Conservation (phyloP, 2,888 invertebrate genomes). For the Steinernema carpocapsae region DNA sequence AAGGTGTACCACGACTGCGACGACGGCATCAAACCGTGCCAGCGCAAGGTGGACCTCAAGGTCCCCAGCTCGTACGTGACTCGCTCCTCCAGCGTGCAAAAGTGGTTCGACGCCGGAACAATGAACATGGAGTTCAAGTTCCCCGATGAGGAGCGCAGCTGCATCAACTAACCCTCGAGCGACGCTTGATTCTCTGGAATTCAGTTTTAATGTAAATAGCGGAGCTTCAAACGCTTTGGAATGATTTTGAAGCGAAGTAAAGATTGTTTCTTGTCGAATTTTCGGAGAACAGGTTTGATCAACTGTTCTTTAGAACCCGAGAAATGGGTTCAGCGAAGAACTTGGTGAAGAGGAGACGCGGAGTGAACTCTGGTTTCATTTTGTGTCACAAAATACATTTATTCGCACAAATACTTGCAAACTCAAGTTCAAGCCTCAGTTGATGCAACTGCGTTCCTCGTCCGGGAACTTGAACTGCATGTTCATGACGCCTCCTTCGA, state of each 20-base stretch:
- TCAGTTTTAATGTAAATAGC: conserved; percentile 1
- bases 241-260: too few species aligned
- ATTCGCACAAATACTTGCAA: too few species aligned
- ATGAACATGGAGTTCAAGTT: conserved; percentile 62
- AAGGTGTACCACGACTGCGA: conserved; percentile 57
- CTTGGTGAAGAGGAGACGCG: too few species aligned
- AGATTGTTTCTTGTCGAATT: too few species aligned
- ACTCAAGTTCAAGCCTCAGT: too few species aligned
- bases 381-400: not conserved
- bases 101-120: conserved; percentile 59
- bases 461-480: conserved; percentile 59
- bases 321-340: too few species aligned
- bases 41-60: conserved; percentile 54
- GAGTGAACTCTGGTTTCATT: not conserved
- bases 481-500: conserved; percentile 61
- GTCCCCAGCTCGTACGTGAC: conserved; percentile 54
- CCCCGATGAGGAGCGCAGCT: conserved; percentile 55
- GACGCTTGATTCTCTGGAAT: not conserved
- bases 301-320: too few species aligned
- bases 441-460: conserved; percentile 55
- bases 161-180: conserved; percentile 47
- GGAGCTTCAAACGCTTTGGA: too few species aligned
- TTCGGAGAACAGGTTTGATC: too few species aligned
- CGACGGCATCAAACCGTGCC: conserved; percentile 57
- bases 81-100: conserved; percentile 50